phyloP scores from a whole-genome alignment of 2,113 vertebrate genomes.

The Podocnemis expansa region DNA sequence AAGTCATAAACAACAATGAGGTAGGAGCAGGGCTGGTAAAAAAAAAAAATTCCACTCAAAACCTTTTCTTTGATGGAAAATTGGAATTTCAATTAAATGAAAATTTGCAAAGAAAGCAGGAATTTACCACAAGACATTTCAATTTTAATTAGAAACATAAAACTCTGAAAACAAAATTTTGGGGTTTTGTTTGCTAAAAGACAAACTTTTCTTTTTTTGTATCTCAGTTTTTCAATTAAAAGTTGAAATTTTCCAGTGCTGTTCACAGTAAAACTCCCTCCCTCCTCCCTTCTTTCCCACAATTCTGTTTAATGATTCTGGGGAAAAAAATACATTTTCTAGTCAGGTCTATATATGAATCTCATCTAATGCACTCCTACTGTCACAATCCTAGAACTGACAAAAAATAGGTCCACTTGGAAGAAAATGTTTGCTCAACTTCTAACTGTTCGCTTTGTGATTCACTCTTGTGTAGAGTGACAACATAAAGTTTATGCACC shows the following conservation, averaged over 20 bases:
- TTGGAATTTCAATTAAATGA: background rate
- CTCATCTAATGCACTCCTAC: background rate
- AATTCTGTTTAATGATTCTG: too few species aligned
- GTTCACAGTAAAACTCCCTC: background rate
- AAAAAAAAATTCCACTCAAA: background rate
- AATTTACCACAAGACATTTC: background rate
- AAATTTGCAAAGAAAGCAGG: background rate
- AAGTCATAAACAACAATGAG: background rate
- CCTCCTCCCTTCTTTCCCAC: accelerated
- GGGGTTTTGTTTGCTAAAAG: background rate
- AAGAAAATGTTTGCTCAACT: background rate
- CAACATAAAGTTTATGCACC: background rate
- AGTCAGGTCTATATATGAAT: background rate
- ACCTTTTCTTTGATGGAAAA: background rate
- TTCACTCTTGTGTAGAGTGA: background rate
- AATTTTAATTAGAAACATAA: background rate
- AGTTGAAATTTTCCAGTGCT: background rate
- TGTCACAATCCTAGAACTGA: background rate
- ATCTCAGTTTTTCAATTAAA: background rate
- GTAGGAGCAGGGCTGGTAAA: too few species aligned
- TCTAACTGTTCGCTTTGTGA: background rate
- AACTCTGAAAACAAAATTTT: background rate
- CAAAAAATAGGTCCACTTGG: background rate
- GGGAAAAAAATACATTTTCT: background rate
- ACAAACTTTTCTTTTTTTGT: background rate